phyloP scores from a whole-genome alignment of 2,888 invertebrate genomes.

The Hypercompe scribonia region DNA sequence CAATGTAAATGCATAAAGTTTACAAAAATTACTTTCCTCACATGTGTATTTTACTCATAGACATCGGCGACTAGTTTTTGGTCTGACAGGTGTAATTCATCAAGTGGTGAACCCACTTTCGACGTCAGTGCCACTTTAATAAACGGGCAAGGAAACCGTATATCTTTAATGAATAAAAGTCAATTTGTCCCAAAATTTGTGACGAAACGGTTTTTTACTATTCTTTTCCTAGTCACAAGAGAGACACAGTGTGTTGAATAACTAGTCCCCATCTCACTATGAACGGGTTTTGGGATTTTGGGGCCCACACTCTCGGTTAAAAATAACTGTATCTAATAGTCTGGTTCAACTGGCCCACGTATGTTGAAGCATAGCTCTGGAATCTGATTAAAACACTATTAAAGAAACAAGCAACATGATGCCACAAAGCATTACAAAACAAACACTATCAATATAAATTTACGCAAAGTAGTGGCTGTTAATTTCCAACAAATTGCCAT shows the following conservation, averaged over 20 bases:
- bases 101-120: background rate
- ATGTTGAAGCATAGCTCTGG: no score
- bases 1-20: background rate
- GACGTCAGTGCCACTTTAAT: background rate
- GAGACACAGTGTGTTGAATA: background rate
- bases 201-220: background rate
- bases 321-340: no score
- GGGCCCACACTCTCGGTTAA: no score
- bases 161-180: background rate
- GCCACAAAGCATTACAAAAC: background rate
- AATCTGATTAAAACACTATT: background rate
- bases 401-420: background rate
- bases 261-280: background rate
- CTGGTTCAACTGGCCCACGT: no score
- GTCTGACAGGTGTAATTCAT: background rate
- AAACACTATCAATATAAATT: conserved; percentile 1
- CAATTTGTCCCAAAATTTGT: background rate
- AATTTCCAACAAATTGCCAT: conserved; percentile 10
- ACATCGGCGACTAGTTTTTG: background rate
- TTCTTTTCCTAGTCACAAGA: background rate
- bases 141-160: background rate
- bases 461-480: conserved; percentile 1
- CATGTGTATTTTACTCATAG: background rate
- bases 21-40: background rate
- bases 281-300: background rate